Conservation (phyloP, 2,797 vertebrate species). For the Cyprinodon diabolis region DNA sequence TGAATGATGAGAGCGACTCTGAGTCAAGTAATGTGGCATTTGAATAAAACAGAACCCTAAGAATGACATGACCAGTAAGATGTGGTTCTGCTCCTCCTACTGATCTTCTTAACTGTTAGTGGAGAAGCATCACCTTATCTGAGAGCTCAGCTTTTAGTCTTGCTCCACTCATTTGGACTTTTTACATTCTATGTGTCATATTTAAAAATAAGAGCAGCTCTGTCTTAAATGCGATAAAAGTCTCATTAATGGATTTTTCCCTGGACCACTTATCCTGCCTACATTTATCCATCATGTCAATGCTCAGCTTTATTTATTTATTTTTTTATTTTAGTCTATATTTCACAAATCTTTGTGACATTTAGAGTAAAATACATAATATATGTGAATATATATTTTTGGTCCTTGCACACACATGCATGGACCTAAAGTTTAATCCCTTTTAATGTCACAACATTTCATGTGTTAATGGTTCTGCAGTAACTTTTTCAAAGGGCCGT, state of each 20-base stretch:
- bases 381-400: neutral
- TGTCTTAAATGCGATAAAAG: slow-evolving; percentile 18
- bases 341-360: no score
- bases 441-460: no score
- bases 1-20: neutral
- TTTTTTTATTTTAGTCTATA: neutral
- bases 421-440: no score
- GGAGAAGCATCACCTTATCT: neutral
- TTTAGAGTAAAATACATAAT: no score
- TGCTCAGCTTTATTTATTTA: slow-evolving; percentile 7
- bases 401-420: neutral
- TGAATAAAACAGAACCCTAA: neutral
- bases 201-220: slow-evolving; percentile 25
- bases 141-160: neutral
- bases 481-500: no score
- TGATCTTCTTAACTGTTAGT: slow-evolving; percentile 9
- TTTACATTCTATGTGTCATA: slow-evolving; percentile 11
- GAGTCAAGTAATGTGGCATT: slow-evolving; percentile 5
- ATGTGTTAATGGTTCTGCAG: no score
- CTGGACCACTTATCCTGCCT: slow-evolving; percentile 29
- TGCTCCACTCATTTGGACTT: slow-evolving; percentile 10
- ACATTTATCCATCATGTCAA: slow-evolving; percentile 14
- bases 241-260: slow-evolving; percentile 23
- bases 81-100: neutral
- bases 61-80: neutral